Percentiles rank a stretch among this genome's conserved stretches.
Conservation (phyloP, 2,888 invertebrate genomes). For the Zelleria hepariella region DNA sequence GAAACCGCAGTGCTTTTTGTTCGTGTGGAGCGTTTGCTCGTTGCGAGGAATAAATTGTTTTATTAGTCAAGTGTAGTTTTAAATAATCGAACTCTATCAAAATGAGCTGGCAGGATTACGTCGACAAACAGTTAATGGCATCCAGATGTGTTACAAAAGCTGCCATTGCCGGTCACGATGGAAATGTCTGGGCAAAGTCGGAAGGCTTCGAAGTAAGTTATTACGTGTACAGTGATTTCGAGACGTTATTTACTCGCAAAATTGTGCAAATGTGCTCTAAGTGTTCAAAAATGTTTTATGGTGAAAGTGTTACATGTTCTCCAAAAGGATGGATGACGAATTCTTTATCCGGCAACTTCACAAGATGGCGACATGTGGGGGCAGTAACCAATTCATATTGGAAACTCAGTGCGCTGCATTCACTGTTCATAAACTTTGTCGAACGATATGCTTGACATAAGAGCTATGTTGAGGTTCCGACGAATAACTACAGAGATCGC, state of each 20-base stretch:
- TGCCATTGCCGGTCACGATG: constrained; percentile 95
- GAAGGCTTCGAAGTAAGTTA: constrained; percentile 93
- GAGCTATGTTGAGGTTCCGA: no score
- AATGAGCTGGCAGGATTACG: constrained; percentile 99
- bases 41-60: constrained; percentile 61
- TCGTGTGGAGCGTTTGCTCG: constrained; percentile 71
- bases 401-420: constrained; percentile 17
- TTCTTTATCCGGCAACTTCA: constrained; percentile 56
- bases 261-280: constrained; percentile 22
- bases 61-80: constrained; percentile 68
- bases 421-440: no score
- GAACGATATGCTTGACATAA: no score
- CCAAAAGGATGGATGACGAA: constrained; percentile 43
- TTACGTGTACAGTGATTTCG: constrained; percentile 40
- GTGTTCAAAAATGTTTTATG: constrained; percentile 28
- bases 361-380: constrained; percentile 71
- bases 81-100: constrained; percentile 71
- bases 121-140: constrained; percentile 96
- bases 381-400: constrained; percentile 32
- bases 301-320: constrained; percentile 25
- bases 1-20: constrained; percentile 71
- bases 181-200: constrained; percentile 95
- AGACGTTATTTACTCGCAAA: constrained; percentile 15
- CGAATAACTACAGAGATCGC: no score
- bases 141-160: constrained; percentile 96